Evolutionary conservation across 2,113 vertebrate species (phyloP).

Genomic region (Anarhynchus alexandrinus): DNA sequence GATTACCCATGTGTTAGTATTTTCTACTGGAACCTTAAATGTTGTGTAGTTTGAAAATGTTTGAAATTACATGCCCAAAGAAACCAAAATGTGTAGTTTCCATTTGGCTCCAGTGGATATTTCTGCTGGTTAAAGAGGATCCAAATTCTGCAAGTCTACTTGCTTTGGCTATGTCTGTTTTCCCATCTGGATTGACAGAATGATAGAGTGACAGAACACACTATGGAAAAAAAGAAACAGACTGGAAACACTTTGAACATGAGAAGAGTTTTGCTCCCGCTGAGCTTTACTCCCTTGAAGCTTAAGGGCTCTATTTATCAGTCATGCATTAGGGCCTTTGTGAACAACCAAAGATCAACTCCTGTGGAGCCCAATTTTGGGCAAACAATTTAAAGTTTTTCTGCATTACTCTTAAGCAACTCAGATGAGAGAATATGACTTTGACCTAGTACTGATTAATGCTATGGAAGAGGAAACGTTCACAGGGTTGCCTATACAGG

Average conservation of each 20-base stretch:
- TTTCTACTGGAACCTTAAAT: background rate
- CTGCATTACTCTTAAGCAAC: background rate
- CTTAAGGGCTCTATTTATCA: background rate
- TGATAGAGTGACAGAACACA: background rate
- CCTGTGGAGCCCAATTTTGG: background rate
- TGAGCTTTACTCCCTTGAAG: background rate
- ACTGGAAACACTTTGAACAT: conserved; percentile 1
- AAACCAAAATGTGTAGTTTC: background rate
- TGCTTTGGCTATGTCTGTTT: background rate
- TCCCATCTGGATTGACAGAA: background rate
- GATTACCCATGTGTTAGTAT: background rate
- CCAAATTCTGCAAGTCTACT: background rate
- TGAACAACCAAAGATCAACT: background rate
- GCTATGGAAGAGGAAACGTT: background rate
- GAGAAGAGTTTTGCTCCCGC: background rate
- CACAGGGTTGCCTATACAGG: background rate
- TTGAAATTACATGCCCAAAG: background rate
- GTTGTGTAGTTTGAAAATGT: background rate
- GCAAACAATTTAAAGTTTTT: background rate
- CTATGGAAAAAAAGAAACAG: background rate
- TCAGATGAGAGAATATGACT: background rate
- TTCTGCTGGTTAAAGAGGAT: background rate
- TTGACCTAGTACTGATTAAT: background rate
- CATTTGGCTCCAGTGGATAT: background rate
- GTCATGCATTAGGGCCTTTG: background rate